A percentile compares a stretch with the other conserved stretches of the same genome.
Conservation (phyloP, 2,113 vertebrate genomes). For the Cinclus cinclus region DNA sequence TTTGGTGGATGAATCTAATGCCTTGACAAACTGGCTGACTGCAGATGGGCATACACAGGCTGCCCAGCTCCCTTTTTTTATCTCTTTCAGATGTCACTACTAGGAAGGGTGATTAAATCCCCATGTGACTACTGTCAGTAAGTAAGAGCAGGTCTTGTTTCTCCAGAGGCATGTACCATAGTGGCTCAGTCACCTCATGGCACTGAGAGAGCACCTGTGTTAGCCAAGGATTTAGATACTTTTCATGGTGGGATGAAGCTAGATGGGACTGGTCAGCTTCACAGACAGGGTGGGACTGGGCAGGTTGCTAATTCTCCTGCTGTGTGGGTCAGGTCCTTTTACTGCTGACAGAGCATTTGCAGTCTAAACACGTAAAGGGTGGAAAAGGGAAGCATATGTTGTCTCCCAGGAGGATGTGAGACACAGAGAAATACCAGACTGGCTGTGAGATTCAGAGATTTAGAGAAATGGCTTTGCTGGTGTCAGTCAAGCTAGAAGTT, state of each 20-base stretch:
- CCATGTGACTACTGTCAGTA: not conserved
- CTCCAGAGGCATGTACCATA: not conserved
- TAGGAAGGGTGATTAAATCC: not conserved
- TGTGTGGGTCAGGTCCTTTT: not conserved
- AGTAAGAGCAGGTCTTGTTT: not conserved
- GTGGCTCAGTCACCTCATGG: not conserved
- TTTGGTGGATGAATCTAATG: not conserved
- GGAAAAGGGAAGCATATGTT: constrained; percentile 47
- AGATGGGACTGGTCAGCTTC: not conserved
- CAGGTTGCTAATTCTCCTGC: not conserved
- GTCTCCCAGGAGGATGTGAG: constrained; percentile 43
- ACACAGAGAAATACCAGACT: constrained; percentile 15
- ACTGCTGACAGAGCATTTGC: not conserved
- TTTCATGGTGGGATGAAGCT: not conserved
- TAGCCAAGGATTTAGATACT: not conserved
- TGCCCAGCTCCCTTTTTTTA: not conserved
- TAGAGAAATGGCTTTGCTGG: constrained; percentile 26
- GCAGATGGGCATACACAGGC: not conserved
- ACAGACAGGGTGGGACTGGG: not conserved
- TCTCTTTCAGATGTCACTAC: not conserved
- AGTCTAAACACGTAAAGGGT: constrained; percentile 38
- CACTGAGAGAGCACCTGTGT: not conserved
- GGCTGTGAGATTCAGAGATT: constrained; percentile 34
- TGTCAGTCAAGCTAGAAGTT: constrained; percentile 36
- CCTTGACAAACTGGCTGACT: not conserved